Evolutionary conservation across 2,888 invertebrate species (phyloP).

Genomic region (Caradrina kadenii): DNA sequence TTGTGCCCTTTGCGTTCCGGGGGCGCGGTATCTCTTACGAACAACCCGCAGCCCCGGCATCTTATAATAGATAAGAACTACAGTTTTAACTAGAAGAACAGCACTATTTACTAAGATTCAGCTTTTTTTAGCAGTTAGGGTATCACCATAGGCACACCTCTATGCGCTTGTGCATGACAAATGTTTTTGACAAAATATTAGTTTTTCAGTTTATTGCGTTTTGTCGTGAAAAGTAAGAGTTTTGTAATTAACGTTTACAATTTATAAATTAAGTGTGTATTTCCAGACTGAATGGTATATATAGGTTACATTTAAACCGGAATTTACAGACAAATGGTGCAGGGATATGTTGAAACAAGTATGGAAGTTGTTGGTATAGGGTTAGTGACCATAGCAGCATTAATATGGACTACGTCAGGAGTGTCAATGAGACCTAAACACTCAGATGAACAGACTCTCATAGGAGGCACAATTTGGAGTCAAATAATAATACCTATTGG

Average conservation of each 20-base stretch:
- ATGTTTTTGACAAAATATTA: neutral
- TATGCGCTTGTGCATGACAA: neutral
- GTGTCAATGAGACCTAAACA: conserved; percentile 73
- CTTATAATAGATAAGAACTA: too few relatives aligned
- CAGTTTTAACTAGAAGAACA: too few relatives aligned
- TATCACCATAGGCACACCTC: neutral
- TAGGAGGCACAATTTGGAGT: conserved; percentile 84
- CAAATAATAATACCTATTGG: conserved; percentile 80
- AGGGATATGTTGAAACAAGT: conserved; percentile 49
- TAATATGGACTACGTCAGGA: conserved; percentile 77
- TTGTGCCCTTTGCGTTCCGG: too few relatives aligned
- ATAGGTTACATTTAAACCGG: neutral
- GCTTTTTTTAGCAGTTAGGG: too few relatives aligned
- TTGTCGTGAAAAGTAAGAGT: neutral
- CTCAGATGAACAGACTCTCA: conserved; percentile 79
- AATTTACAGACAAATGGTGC: conserved; percentile 41
- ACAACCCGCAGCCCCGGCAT: too few relatives aligned
- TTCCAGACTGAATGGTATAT: conserved; percentile 18
- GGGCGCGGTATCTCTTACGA: too few relatives aligned
- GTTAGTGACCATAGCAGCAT: conserved; percentile 71
- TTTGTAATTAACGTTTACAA: neutral
- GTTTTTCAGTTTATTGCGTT: neutral
- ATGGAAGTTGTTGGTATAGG: conserved; percentile 73
- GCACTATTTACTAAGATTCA: too few relatives aligned
- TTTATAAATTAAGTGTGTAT: conserved; percentile 1